Evolutionary conservation across 2,113 vertebrate species (phyloP).

Genomic region (Castor canadensis): DNA sequence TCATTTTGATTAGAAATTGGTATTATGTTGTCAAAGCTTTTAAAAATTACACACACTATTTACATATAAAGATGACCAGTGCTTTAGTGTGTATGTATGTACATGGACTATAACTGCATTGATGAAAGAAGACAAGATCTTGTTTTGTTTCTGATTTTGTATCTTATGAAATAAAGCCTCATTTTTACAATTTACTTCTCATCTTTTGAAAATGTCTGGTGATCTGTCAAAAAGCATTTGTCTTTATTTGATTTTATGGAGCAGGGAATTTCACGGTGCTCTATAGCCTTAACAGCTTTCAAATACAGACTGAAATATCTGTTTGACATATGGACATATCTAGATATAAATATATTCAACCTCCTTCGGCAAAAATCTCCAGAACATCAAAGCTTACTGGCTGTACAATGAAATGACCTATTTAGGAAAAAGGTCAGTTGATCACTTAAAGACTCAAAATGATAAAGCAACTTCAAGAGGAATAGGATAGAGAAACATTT

Average conservation of each 20-base stretch:
- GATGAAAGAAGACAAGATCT: not conserved
- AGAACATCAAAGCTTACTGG: constrained; percentile 46
- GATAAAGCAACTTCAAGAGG: not conserved
- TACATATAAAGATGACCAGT: not conserved
- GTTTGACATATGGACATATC: constrained; percentile 64
- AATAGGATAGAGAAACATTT: not conserved
- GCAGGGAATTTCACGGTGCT: constrained; percentile 17
- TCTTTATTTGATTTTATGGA: constrained; percentile 19
- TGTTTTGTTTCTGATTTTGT: constrained; percentile 29
- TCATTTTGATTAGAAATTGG: constrained; percentile 34
- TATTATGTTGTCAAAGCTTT: not conserved
- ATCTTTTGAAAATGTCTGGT: constrained; percentile 23
- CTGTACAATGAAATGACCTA: constrained; percentile 58
- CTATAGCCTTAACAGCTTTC: constrained; percentile 38
- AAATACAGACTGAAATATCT: constrained; percentile 61
- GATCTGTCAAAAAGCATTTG: not conserved
- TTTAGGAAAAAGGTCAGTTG: constrained; percentile 67
- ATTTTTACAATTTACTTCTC: constrained; percentile 32
- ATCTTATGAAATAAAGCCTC: not conserved
- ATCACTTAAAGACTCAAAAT: constrained; percentile 52
- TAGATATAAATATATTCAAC: constrained; percentile 72
- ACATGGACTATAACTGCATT: not conserved
- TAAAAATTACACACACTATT: not conserved
- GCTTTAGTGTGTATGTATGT: constrained; percentile 8
- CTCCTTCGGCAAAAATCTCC: constrained; percentile 63